Evolutionary conservation across 2,888 invertebrate species (phyloP), one percentile per base, ranked within the genome.

Genomic region (Acronicta psi): DNA sequence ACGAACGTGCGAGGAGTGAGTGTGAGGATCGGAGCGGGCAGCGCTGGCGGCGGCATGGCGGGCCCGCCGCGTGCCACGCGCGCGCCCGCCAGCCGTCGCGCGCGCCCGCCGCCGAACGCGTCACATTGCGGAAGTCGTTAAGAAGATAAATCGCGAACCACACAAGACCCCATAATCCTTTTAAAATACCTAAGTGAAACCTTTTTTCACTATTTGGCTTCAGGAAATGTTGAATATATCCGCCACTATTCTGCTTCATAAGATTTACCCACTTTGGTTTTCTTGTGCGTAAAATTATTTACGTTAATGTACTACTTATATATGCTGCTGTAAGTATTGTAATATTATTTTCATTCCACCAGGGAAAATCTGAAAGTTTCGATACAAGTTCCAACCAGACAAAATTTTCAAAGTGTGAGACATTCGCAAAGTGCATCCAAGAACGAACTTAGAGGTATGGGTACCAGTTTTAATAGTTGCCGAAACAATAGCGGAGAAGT

Each of bases 111-210:
- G 47, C 81, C 76, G 73, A 82, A 79, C 81, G 79, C 84, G 84
- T 87, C 86, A 86, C 87, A 80, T 81, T 80, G 82, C 83, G 89
- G 86, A 91, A 89, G 88, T 91, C 89, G 87, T 92, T 92, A 90
- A 85, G 84, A 91, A 91, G 91, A 92, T 88, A 89, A 90, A 92
- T 90, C 83, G 87, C 76, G 68, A 84, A 85, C 87, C 85, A 83
- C 86, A 86, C 80, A 83, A 86, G 82, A 83, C 79, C 82, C 75
- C 79, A 80, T 88, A 91, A 90, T 90, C 86, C 87, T 86, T 87
- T 90, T 87, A 86, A 88, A 82, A 79, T 80, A 80, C 81, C 80
- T 83, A 81, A 85, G 79, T 83, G 73, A 80, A 84, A 81, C 66
- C 75, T 74, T 83, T 83, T 78, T 75, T 63, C 76, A 77, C 76